phyloP scores from a whole-genome alignment of 2,113 vertebrate species.

The Mormoops blainvillei region DNA sequence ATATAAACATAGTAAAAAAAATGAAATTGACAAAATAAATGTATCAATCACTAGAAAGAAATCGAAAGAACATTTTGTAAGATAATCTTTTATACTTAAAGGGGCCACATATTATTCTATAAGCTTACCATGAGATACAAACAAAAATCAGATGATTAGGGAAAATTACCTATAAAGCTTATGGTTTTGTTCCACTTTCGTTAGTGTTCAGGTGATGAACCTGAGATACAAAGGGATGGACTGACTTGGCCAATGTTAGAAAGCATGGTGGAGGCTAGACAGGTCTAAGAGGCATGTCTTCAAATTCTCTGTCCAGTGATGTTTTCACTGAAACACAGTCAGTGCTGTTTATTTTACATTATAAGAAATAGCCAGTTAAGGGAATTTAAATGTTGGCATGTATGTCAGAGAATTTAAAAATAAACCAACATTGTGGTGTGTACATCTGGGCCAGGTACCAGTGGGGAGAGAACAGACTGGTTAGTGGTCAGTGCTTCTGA shows the following conservation, averaged over 20 bases:
- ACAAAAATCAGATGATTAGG: background rate
- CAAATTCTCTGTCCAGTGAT: background rate
- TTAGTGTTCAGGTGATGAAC: background rate
- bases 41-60: background rate
- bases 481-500: background rate
- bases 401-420: background rate
- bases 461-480: background rate
- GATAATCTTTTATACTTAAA: background rate
- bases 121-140: background rate
- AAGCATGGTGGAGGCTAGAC: background rate
- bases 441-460: background rate
- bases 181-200: background rate
- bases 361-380: background rate
- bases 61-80: background rate
- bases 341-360: background rate
- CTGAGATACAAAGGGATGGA: background rate
- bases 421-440: background rate
- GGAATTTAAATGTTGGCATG: background rate
- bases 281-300: background rate
- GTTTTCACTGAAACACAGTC: background rate
- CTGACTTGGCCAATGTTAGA: background rate
- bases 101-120: background rate
- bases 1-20: background rate
- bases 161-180: background rate
- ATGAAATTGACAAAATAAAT: background rate